phyloP scores from a whole-genome alignment of 2,797 vertebrate species.

The Hyperoplus immaculatus region DNA sequence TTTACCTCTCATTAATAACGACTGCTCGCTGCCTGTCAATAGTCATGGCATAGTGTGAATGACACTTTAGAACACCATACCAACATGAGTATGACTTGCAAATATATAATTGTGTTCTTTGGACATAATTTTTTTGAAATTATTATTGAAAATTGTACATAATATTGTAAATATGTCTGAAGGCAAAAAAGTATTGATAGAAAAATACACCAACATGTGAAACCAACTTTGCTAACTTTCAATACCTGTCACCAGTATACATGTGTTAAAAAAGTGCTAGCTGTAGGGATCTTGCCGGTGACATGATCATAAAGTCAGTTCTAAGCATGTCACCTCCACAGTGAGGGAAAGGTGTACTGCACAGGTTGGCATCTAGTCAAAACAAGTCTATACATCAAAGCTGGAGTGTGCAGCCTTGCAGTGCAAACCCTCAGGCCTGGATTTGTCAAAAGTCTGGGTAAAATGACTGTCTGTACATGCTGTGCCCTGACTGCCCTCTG shows the following conservation, averaged over 20 bases:
- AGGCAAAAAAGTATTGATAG: neutral
- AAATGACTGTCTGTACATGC: slow-evolving; percentile 34
- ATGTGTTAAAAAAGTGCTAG: slow-evolving; percentile 36
- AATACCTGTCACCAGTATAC: neutral
- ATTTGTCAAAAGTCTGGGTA: slow-evolving; percentile 51
- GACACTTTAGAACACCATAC: neutral
- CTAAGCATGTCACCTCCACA: slow-evolving; percentile 60
- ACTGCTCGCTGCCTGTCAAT: slow-evolving; percentile 25
- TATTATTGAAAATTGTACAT: neutral
- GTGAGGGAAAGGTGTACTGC: slow-evolving; percentile 53
- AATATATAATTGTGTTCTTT: neutral
- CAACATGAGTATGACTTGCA: slow-evolving; percentile 1
- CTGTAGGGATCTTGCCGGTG: slow-evolving; percentile 52
- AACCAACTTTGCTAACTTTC: neutral
- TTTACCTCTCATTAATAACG: slow-evolving; percentile 54
- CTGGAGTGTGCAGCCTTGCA: slow-evolving; percentile 31
- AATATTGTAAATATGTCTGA: neutral
- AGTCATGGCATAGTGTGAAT: slow-evolving; percentile 10
- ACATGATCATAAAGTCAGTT: slow-evolving; percentile 57
- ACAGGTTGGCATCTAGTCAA: slow-evolving; percentile 68
- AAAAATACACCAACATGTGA: neutral
- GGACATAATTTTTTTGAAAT: neutral
- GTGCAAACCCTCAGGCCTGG: slow-evolving; percentile 45
- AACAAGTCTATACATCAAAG: slow-evolving; percentile 81
- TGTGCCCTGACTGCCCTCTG: slow-evolving; percentile 67